phyloP scores from a whole-genome alignment of 2,113 vertebrate genomes.

The Polypterus senegalus region DNA sequence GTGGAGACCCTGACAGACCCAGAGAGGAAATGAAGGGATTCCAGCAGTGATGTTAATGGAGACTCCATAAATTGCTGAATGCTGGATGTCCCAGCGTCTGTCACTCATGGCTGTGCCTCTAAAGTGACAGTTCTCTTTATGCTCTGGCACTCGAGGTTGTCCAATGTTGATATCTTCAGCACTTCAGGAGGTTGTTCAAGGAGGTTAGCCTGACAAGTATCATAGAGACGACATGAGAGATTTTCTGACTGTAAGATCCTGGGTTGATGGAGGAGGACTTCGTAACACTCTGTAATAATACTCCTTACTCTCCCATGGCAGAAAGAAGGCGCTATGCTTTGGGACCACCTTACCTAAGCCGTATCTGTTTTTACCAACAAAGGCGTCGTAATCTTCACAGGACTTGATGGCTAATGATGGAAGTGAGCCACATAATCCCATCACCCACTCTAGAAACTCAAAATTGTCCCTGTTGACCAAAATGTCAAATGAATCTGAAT shows the following conservation, averaged over 20 bases:
- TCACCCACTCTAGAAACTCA: conserved; percentile 6
- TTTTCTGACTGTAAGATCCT: conserved; percentile 4
- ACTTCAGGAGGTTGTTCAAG: background rate
- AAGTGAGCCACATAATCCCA: background rate
- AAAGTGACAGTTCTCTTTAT: conserved; percentile 1
- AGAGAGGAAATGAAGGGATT: background rate
- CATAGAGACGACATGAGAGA: background rate
- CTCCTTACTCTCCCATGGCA: background rate
- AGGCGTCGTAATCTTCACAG: background rate
- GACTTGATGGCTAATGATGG: conserved; percentile 5
- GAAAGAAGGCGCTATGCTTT: conserved; percentile 5
- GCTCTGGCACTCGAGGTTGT: background rate
- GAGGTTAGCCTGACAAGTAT: background rate
- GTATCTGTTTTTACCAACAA: conserved; percentile 7
- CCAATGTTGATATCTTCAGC: background rate
- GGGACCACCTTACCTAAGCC: conserved; percentile 8
- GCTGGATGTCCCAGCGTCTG: background rate
- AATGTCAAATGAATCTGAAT: background rate
- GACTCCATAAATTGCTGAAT: background rate
- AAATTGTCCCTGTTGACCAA: conserved; percentile 9
- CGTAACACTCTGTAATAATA: conserved; percentile 3
- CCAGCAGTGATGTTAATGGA: background rate
- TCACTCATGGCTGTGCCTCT: background rate
- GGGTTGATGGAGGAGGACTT: conserved; percentile 6
- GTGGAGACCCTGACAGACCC: background rate